Percentiles rank a stretch among this genome's conserved stretches.
Evolutionary conservation across 2,888 invertebrate species (phyloP).

Genomic region (Plebejus argus): DNA sequence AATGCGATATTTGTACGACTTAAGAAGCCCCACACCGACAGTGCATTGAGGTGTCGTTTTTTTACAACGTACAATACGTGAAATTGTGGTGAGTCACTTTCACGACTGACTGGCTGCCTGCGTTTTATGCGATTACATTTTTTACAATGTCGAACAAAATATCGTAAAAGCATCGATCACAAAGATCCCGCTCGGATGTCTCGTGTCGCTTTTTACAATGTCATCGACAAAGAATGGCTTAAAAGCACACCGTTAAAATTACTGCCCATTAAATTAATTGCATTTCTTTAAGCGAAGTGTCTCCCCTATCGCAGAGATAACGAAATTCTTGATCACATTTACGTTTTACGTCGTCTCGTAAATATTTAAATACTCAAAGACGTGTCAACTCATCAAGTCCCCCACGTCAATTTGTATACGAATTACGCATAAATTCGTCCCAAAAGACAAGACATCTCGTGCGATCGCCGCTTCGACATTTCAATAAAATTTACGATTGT

Average conservation of each 20-base stretch:
- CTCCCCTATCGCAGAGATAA: constrained; percentile 34
- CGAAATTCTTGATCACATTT: constrained; percentile 20
- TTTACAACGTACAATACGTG: constrained; percentile 61
- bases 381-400: constrained; percentile 71
- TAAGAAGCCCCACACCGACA: constrained; percentile 72
- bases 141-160: constrained; percentile 29
- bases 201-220: background rate
- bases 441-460: constrained; percentile 76
- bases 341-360: constrained; percentile 43
- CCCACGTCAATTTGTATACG: constrained; percentile 79
- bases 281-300: background rate
- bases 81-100: constrained; percentile 53
- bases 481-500: constrained; percentile 81
- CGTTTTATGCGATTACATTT: constrained; percentile 36
- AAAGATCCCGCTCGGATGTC: constrained; percentile 7
- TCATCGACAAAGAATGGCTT: background rate
- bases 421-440: constrained; percentile 80
- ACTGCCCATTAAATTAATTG: background rate
- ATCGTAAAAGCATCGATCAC: constrained; percentile 10
- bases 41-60: constrained; percentile 70
- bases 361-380: constrained; percentile 58
- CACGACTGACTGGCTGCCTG: constrained; percentile 43
- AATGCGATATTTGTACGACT: constrained; percentile 76
- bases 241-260: background rate
- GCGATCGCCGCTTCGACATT: constrained; percentile 78